Conservation (phyloP, 2,113 vertebrate species). For the Stigmatopora argus region DNA sequence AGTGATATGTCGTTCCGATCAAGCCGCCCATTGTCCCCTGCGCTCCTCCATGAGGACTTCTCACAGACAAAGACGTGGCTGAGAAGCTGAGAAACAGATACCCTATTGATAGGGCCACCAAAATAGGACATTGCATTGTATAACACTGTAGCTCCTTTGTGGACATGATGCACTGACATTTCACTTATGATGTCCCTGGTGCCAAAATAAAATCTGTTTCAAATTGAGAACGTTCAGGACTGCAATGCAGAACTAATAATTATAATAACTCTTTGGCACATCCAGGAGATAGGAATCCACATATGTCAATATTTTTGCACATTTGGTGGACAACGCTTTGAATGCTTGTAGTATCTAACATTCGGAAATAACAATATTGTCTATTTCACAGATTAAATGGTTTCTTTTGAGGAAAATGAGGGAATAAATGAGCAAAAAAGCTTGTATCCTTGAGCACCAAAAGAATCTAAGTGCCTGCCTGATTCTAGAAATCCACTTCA, state of each 20-base stretch:
- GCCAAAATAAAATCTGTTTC: constrained; percentile 21
- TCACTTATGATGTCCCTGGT: constrained; percentile 6
- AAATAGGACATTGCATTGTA: constrained; percentile 51
- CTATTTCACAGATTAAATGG: neutral
- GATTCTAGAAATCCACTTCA: neutral
- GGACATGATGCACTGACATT: constrained; percentile 16
- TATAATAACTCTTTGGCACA: neutral
- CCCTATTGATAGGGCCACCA: constrained; percentile 55
- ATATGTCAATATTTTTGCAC: neutral
- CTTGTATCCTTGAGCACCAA: neutral
- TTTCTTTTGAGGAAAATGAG: neutral
- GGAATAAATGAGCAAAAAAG: neutral
- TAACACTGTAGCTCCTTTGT: constrained; percentile 54
- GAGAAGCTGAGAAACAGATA: constrained; percentile 55
- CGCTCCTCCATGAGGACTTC: constrained; percentile 39
- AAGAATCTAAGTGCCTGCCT: neutral
- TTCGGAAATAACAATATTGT: neutral
- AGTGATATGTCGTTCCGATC: constrained; percentile 47
- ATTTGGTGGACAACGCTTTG: neutral
- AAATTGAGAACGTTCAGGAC: constrained; percentile 3
- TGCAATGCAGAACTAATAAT: neutral
- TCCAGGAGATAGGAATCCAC: neutral
- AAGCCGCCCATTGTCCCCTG: constrained; percentile 59
- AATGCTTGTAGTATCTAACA: neutral
- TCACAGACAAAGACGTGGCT: constrained; percentile 39